These are phyloP conservation scores for Agrilus mali DNA, from an alignment of 2,888 invertebrate species.

Conservation along the genomic window DNA sequence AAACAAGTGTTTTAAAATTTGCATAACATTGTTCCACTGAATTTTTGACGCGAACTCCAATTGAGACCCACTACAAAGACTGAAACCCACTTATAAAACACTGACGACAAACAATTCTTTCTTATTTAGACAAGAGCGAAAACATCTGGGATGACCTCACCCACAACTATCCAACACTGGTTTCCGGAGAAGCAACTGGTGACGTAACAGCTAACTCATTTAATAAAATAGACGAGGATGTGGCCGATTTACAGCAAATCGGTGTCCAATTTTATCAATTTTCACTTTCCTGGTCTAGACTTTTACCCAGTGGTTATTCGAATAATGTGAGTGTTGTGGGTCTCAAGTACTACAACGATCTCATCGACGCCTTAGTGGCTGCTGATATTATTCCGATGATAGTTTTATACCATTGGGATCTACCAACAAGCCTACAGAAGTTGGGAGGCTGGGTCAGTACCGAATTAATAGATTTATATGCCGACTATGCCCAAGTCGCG, in stretches of 20 bases:
- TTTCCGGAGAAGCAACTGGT: constrained; percentile 38
- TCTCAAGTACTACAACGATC: constrained; percentile 58
- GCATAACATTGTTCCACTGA: too few species aligned
- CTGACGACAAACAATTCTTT: too few species aligned
- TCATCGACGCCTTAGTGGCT: constrained; percentile 53
- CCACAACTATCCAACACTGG: constrained; percentile 37
- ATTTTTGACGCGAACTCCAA: too few species aligned
- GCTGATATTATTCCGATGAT: constrained; percentile 42
- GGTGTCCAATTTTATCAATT: constrained; percentile 45
- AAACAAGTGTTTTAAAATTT: too few species aligned
- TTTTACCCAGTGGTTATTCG: constrained; percentile 50
- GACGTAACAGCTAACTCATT: constrained; percentile 57
- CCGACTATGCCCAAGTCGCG: constrained; percentile 39
- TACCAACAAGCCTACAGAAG: constrained; percentile 30
- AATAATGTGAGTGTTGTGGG: constrained; percentile 55
- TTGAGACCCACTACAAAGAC: too few species aligned
- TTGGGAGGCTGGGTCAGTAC: constrained; percentile 52
- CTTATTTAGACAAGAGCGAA: constrained; percentile 34
- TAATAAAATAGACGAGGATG: constrained; percentile 48
- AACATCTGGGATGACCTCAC: constrained; percentile 39
- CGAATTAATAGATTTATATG: constrained; percentile 38
- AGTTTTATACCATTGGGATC: constrained; percentile 27
- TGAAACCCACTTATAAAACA: too few species aligned
- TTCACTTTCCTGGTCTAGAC: constrained; percentile 51
- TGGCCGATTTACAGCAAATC: constrained; percentile 40